Conservation (phyloP, 2,113 vertebrate genomes). For the Chaetodon auriga region DNA sequence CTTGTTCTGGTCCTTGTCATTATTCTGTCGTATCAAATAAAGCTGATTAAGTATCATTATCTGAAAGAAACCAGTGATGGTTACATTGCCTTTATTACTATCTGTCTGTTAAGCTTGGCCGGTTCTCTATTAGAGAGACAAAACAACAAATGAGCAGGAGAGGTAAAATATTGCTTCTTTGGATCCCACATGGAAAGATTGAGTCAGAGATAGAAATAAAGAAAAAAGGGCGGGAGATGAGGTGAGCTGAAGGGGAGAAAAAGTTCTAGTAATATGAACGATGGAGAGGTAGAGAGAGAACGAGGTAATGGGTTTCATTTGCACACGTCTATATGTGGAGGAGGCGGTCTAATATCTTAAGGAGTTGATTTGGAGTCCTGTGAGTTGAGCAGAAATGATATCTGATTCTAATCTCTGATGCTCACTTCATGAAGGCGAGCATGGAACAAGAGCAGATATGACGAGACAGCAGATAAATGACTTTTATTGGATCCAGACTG, state of each 20-base stretch:
- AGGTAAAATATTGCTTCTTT: conserved; percentile 38
- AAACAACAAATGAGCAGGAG: conserved; percentile 33
- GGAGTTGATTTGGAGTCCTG: not conserved
- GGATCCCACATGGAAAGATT: conserved; percentile 45
- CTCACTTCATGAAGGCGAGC: conserved; percentile 8
- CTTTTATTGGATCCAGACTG: conserved; percentile 48
- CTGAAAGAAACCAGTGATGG: not conserved
- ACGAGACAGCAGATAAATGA: conserved; percentile 33
- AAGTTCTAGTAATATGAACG: not conserved
- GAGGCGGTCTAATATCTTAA: not conserved
- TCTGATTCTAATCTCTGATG: conserved; percentile 25
- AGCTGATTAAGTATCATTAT: conserved; percentile 25
- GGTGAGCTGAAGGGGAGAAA: not conserved
- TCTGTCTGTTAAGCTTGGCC: conserved; percentile 38
- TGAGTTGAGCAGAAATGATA: conserved; percentile 11
- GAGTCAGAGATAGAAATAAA: conserved; percentile 44
- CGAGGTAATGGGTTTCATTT: not conserved
- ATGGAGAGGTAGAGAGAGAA: not conserved
- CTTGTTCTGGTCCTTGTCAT: not conserved
- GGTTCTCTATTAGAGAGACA: conserved; percentile 21
- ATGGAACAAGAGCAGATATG: conserved; percentile 16
- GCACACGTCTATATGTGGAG: not conserved
- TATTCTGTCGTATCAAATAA: conserved; percentile 6
- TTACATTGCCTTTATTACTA: conserved; percentile 24
- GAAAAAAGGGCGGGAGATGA: not conserved